phyloP scores from a whole-genome alignment of 2,113 vertebrate species.

The Semnornis frantzii region DNA sequence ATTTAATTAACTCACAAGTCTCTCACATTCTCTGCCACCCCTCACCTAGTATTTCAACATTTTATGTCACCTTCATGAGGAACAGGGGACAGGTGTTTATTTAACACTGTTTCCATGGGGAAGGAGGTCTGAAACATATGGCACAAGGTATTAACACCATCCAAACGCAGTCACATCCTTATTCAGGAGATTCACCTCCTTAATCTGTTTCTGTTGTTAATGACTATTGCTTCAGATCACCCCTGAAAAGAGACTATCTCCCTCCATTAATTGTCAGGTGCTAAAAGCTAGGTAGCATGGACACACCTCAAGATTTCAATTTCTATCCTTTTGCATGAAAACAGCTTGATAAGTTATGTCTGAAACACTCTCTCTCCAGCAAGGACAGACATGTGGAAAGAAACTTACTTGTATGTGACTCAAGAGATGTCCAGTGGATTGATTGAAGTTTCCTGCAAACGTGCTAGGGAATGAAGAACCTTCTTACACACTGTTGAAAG shows the following conservation, averaged over 20 bases:
- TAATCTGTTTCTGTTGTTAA: not conserved
- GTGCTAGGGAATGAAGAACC: not conserved
- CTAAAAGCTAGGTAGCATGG: not conserved
- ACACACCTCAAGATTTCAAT: not conserved
- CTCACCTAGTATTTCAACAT: not conserved
- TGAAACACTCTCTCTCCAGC: not conserved
- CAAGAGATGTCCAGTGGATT: not conserved
- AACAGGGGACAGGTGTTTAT: not conserved
- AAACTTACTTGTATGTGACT: not conserved
- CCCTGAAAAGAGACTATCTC: not conserved
- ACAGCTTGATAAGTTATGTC: not conserved
- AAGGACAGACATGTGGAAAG: not conserved
- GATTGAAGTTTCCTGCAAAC: not conserved
- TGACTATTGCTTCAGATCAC: not conserved
- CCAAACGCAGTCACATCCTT: not conserved
- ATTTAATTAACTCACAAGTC: not conserved
- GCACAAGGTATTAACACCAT: not conserved
- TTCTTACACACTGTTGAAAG: not conserved
- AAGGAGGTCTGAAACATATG: not conserved
- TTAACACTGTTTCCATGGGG: not conserved
- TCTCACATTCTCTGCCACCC: not conserved
- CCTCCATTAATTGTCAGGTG: not conserved
- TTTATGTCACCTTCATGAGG: not conserved
- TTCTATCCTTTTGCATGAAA: not conserved
- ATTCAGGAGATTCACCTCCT: not conserved